These are phyloP conservation scores for Xyrichtys novacula DNA, from an alignment of 2,797 vertebrate genomes.

Conservation along the genomic window DNA sequence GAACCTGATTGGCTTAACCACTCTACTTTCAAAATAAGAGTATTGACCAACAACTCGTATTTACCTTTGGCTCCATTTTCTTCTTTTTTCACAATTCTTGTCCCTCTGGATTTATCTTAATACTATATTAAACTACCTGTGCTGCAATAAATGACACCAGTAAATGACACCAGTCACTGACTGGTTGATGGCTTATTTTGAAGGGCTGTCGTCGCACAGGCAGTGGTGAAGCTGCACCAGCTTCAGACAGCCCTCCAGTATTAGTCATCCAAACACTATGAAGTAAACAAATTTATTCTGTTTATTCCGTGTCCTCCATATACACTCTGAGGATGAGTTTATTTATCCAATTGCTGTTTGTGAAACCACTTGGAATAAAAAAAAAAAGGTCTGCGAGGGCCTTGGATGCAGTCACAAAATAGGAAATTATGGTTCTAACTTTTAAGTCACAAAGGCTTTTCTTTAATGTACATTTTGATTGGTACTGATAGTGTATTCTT, in stretches of 20 bases:
- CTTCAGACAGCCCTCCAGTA: neutral
- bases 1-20: conserved; percentile 53
- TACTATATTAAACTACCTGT: neutral
- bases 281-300: neutral
- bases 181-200: too few relatives aligned
- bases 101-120: neutral
- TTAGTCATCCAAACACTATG: neutral
- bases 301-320: neutral
- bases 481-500: too few relatives aligned
- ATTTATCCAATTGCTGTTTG: too few relatives aligned
- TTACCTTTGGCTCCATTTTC: fast-evolving
- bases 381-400: too few relatives aligned
- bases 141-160: too few relatives aligned
- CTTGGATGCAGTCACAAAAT: too few relatives aligned
- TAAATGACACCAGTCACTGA: too few relatives aligned
- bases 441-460: too few relatives aligned
- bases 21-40: conserved; percentile 59
- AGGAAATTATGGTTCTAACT: too few relatives aligned
- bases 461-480: too few relatives aligned
- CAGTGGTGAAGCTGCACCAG: neutral
- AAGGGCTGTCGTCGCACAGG: neutral
- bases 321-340: neutral
- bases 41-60: neutral
- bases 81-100: neutral
- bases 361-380: too few relatives aligned